Evolutionary conservation across 2,797 vertebrate genomes (phyloP).

Genomic region (Danio jaintianensis): DNA sequence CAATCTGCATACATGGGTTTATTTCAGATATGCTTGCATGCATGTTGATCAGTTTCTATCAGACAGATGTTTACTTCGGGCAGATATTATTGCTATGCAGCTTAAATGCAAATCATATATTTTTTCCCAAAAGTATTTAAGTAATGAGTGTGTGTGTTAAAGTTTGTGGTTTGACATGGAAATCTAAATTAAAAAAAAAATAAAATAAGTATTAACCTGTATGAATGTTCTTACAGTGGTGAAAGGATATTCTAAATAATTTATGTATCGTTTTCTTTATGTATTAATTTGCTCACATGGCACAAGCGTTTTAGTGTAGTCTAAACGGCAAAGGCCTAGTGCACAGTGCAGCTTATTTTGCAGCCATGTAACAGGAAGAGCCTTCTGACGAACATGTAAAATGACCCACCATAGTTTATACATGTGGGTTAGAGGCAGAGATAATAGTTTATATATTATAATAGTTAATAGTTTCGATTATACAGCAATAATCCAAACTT

Average conservation of each 20-base stretch:
- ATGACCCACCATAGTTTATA: neutral
- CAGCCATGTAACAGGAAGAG: neutral
- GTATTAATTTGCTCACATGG: neutral
- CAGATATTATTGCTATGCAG: neutral
- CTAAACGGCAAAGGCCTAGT: neutral
- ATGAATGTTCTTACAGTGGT: neutral
- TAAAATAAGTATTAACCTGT: too few relatives aligned
- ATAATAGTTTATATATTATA: too few relatives aligned
- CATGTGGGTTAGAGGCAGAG: neutral
- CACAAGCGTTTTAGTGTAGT: neutral
- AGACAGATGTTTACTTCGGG: neutral
- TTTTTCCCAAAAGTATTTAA: neutral
- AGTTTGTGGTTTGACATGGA: neutral
- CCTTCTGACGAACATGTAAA: neutral
- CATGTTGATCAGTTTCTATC: conserved; percentile 8
- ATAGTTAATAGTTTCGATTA: neutral
- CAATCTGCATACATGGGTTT: too few relatives aligned
- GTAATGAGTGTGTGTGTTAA: neutral
- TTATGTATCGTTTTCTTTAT: too few relatives aligned
- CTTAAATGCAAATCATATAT: neutral
- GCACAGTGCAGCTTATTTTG: neutral
- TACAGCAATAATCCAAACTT: neutral
- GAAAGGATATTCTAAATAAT: neutral
- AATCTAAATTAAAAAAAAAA: neutral
- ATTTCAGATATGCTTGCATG: too few relatives aligned